Evolutionary conservation across 2,888 invertebrate genomes (phyloP).

Genomic region (Eilema depressum): DNA sequence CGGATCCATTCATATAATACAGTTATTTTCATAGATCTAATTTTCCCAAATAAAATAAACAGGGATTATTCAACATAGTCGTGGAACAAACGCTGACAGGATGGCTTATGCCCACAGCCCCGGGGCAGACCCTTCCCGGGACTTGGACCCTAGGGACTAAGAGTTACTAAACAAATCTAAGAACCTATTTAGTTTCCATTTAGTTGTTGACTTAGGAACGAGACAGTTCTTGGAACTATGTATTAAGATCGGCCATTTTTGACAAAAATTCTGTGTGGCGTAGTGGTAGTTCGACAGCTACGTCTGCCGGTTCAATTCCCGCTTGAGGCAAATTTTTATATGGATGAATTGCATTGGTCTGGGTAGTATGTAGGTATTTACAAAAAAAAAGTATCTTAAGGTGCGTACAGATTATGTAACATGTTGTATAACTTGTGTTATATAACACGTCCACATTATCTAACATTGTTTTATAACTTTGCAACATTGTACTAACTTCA

Average conservation of each 20-base stretch:
- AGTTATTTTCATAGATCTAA: neutral
- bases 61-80: too few relatives aligned
- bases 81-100: neutral
- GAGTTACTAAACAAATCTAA: neutral
- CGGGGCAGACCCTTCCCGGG: neutral
- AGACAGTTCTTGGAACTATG: neutral
- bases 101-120: slow-evolving; percentile 2
- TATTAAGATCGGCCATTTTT: neutral
- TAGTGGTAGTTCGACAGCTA: neutral
- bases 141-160: neutral
- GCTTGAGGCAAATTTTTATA: too few relatives aligned
- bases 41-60: neutral
- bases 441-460: too few relatives aligned
- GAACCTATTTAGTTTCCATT: neutral
- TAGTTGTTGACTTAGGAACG: slow-evolving; percentile 1
- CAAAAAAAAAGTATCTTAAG: too few relatives aligned
- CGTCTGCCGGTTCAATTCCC: neutral
- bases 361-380: too few relatives aligned
- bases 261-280: neutral
- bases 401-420: too few relatives aligned
- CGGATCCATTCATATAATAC: too few relatives aligned
- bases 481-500: too few relatives aligned
- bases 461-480: too few relatives aligned
- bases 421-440: too few relatives aligned
- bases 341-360: too few relatives aligned